Evolutionary conservation across 1,140 invertebrate species (phyloP), one percentile per base, ranked within the genome.

Genomic region (Sycophila sp.): DNA sequence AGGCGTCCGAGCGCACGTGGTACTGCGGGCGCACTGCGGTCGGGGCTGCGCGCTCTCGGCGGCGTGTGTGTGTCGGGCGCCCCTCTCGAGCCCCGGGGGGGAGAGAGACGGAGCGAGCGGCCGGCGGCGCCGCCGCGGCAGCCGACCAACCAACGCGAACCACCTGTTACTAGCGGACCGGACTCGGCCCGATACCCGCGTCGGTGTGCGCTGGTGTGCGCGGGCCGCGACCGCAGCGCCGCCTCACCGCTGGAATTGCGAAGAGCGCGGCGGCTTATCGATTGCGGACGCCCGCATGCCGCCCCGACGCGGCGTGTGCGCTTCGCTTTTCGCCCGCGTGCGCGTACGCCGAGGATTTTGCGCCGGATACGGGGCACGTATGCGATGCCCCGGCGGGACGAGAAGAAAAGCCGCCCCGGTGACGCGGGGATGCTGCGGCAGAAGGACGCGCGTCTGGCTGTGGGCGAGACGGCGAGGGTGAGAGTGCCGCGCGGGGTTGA

Each of bases 101-200:
- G 36, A 56, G 36, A 26, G 36, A 56, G 51, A 56, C 15, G n/a
- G 28, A 38, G 28, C n/a, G 40, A 26, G 5, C n/a, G 28, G 19
- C 19, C 32, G 22, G 47, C 3, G 30, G 15, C 32, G 40, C 30
- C 17, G 15, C 28, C 45, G 32, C n/a, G 17, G 7, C 32, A 40
- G 42, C 78, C 75, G 73, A 73, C 81, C 81, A 82, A 82, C 80
- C 76, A 73, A 66, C 67, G 71, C 53, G 71, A 77, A 82, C 81
- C 81, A 82, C 81, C 81, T 82, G 81, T 82, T 82, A 82, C 73
- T 66, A 76, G 67, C 72, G 64, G 63, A 71, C 42, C 71, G 49
- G 67, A 67, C 51, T 62, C 22, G 42, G 24, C 34, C 34, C 47
- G 17, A 58, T 24, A 3, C 30, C 2, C 30, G 30, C 30, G 24